These are phyloP conservation scores for Meghimatium bilineatum DNA, from an alignment of 2,888 invertebrate genomes.

Conservation along the genomic window DNA sequence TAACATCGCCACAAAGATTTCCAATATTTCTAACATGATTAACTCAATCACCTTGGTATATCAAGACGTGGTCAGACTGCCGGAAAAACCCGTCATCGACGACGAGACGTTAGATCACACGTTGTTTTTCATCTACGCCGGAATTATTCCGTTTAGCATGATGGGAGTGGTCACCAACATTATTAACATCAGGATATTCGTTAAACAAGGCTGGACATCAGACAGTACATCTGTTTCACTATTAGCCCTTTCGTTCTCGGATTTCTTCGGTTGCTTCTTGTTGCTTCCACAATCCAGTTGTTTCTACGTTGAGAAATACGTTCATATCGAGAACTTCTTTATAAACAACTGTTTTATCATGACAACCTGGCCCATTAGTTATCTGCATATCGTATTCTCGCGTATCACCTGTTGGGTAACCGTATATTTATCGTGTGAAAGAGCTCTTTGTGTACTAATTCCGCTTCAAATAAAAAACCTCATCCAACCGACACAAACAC, in stretches of 20 bases:
- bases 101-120: no score
- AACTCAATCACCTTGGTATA: no score
- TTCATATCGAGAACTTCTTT: not conserved
- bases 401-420: conserved; percentile 17
- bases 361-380: not conserved
- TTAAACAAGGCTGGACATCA: not conserved
- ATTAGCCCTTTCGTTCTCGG: conserved; percentile 6
- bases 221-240: conserved; percentile 6
- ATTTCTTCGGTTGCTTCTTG: conserved; percentile 10
- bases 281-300: conserved; percentile 3
- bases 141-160: not conserved
- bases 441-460: conserved; percentile 5
- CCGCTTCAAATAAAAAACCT: conserved; percentile 3
- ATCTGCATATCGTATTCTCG: conserved; percentile 16
- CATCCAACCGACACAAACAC: not conserved
- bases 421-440: conserved; percentile 14
- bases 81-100: no score
- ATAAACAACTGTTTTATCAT: not conserved
- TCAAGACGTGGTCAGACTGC: no score
- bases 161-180: conserved; percentile 24
- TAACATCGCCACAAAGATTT: no score
- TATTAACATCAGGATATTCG: conserved; percentile 21
- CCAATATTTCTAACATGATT: no score
- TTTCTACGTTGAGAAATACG: conserved; percentile 1
- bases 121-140: not conserved